Evolutionary conservation across 2,888 invertebrate genomes (phyloP), one percentile per base, ranked within the genome.

Genomic region (Eilema griseolum): DNA sequence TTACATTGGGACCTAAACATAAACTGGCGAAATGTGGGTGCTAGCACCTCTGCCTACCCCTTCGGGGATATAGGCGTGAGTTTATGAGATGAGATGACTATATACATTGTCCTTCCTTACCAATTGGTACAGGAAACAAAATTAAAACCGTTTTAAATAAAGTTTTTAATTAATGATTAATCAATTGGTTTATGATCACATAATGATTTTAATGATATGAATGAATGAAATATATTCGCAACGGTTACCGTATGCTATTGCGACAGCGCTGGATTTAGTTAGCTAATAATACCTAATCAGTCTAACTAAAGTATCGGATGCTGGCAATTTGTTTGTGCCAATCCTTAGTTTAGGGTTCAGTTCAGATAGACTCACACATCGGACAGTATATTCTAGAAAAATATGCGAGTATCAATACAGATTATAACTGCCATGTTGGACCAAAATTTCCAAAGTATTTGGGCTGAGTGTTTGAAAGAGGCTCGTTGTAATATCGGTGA

Each of bases 241-340:
- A 46, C 20, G 67, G 60, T 67, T 46, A 52, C 61, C 28, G 28
- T 24, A 2, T 24, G 23, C 16, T 28, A 28, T 60, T 56, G 52
- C 31, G 28, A 57, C 11, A 12, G 37, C 14, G 46, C 26, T 46
- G 41, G 52, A 14, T 31, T 61, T 20, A 37, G 63, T 56, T 28
- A 61, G 24, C 61, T 67, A 28, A n/a, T 16, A 46, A 46, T 12
- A 61, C 37, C 16, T 24, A 33, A 68, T 57, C 46, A 46, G 52
- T 56, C 63, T 63, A 52, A 60, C 59, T 41, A 28, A 28, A 64
- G 59, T 69, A 31, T 59, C 69, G 69, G 63, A 69, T 69, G 64
- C 41, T 64, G 24, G 26, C 60, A 69, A 69, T 64, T 69, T 61
- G 8, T 37, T 61, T 8, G 61, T 61, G 33, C 23, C 23, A 33